Evolutionary conservation across 37 sponge, comb jelly and placozoan species (phyloP).

Genomic region (Aplysina aerophoba): DNA sequence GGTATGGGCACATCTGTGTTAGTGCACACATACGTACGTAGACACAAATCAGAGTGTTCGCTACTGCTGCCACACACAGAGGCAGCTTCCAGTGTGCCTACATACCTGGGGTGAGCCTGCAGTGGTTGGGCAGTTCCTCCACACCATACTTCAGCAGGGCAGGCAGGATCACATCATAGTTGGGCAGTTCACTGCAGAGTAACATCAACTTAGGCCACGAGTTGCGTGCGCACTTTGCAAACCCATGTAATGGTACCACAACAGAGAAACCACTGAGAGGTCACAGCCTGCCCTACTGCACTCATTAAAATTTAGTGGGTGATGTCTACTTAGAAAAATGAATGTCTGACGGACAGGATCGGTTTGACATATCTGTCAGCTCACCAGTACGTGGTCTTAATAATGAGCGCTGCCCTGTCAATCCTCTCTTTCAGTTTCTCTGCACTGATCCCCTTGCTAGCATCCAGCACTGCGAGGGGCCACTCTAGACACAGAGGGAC

Average conservation of each 20-base stretch:
- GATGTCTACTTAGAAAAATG: neutral
- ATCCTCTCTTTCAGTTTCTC: slow-evolving; percentile 82
- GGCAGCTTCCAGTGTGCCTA: neutral
- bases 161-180: slow-evolving; percentile 86
- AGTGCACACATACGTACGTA: neutral
- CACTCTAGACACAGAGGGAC: slow-evolving; percentile 20
- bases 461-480: slow-evolving; percentile 61
- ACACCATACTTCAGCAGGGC: slow-evolving; percentile 82
- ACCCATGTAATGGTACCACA: neutral
- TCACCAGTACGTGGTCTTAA: slow-evolving; percentile 88
- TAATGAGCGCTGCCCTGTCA: slow-evolving; percentile 63
- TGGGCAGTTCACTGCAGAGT: slow-evolving; percentile 86
- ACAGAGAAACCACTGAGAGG: neutral
- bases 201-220: neutral
- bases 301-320: neutral
- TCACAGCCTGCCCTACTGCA: neutral
- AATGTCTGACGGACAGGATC: no score
- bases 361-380: neutral
- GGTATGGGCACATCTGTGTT: neutral
- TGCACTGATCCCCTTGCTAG: slow-evolving; percentile 47
- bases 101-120: slow-evolving; percentile 85
- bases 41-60: no score
- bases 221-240: neutral
- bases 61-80: neutral
- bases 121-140: slow-evolving; percentile 70